A percentile compares a stretch with the other conserved stretches of the same genome.
Conservation (phyloP, 2,113 vertebrate species). For the Herpailurus yagouaroundi region DNA sequence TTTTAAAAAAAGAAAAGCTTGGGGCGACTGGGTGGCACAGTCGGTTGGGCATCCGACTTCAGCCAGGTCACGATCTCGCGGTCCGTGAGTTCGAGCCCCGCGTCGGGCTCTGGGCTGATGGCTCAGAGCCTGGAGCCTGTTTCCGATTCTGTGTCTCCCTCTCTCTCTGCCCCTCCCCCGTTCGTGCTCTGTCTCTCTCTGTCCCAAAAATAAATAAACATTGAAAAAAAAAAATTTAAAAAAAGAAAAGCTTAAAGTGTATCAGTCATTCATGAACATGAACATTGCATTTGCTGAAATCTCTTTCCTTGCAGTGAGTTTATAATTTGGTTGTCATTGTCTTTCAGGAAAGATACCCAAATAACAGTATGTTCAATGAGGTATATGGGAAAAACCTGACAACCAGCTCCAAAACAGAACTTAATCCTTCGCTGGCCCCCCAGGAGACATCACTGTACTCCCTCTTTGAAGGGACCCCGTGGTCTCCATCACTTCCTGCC, state of each 20-base stretch:
- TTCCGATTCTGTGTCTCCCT: too few species aligned
- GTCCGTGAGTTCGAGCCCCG: too few species aligned
- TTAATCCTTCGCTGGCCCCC: conserved; percentile 88
- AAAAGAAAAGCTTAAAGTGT: neutral
- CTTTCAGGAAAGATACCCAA: conserved; percentile 93
- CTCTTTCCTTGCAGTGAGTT: neutral
- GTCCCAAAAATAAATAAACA: too few species aligned
- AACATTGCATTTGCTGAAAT: neutral
- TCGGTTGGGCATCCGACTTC: too few species aligned
- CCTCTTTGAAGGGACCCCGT: conserved; percentile 96
- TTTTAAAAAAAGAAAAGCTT: neutral
- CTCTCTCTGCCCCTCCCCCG: too few species aligned
- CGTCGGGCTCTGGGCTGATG: too few species aligned
- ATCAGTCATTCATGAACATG: neutral
- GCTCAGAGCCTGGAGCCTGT: too few species aligned
- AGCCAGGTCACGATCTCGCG: too few species aligned
- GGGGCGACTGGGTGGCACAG: too few species aligned
- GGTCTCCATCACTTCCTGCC: conserved; percentile 98
- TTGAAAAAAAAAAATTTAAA: too few species aligned
- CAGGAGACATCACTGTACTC: conserved; percentile 98
- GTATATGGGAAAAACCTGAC: conserved; percentile 94
- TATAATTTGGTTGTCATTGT: neutral
- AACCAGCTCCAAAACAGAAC: conserved; percentile 91
- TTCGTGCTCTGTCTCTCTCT: too few species aligned
- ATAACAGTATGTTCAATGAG: conserved; percentile 97